Base-by-base conservation (phyloP, 2,888 invertebrate genomes). In the Abrostola tripartita region DNA sequence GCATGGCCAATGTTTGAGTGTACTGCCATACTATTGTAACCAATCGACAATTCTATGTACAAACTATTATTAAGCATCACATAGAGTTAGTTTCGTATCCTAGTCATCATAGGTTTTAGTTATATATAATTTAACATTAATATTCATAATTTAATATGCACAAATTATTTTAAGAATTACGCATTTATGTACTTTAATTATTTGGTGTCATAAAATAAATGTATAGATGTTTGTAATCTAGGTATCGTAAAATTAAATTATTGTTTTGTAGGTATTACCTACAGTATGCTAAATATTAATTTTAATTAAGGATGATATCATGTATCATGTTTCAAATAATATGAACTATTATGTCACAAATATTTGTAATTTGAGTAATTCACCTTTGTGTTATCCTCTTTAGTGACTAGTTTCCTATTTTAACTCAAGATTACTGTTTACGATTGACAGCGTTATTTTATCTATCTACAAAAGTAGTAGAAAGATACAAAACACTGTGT, bases 71-170 rank as follows among this genome's bases (percentile, higher is more conserved):
- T 80, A 81, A 79, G 74, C 61, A 61, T 76, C 64, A 74, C 71
- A 74, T 83, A 75, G 76, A 14, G 40, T 79, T 81, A 85, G 68
- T 76, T 80, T 77, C 74, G 74, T 79, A 70, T 81, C 68, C 85
- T 86, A 86, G 86, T 86, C 86, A 86, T 79, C 58, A 38, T 75
- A 76, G 81, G 63, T 74, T 82, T 82, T 82, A 79, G 68, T 80
- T 79, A 65, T 74, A 72, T 75, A 73, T 79, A 63, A 61, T 71
- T 79, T 80, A 73, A 57, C 55, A 66, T 60, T 74, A 74, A 52
- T 64, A 64, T 60, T 68, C 58, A 63, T 65, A 59, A 65, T 55
- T 68, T 65, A 41, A 68, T 64, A 42, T 65, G 73, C 78, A 80
- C 78, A 76, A 78, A 68, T 74, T 77, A 76, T 65, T 50, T 69